Evolutionary conservation across 2,797 vertebrate species (phyloP).

Genomic region (Siniperca obscura): DNA sequence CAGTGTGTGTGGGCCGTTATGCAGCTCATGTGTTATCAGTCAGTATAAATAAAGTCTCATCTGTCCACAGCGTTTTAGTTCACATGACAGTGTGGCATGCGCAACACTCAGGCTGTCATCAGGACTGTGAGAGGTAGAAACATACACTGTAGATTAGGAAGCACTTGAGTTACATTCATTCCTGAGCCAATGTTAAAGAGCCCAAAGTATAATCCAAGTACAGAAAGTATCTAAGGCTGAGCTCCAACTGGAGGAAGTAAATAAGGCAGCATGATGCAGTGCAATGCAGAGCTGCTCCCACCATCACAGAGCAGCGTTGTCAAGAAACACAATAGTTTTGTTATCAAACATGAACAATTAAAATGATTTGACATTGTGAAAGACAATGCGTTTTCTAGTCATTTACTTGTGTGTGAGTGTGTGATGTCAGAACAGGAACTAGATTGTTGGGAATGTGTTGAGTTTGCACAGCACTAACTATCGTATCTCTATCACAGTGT

Average conservation of each 20-base stretch:
- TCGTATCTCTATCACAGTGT: constrained; percentile 13
- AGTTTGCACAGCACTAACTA: neutral
- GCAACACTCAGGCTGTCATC: constrained; percentile 28
- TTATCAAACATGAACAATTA: constrained; percentile 42
- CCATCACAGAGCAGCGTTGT: constrained; percentile 10
- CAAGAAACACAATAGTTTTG: constrained; percentile 36
- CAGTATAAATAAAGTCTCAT: constrained; percentile 14
- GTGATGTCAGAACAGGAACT: constrained; percentile 27
- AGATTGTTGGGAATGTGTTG: constrained; percentile 4
- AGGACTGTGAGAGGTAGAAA: constrained; percentile 19
- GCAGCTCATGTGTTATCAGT: constrained; percentile 23
- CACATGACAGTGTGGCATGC: constrained; percentile 19
- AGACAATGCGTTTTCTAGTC: constrained; percentile 21
- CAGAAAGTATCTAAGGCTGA: neutral
- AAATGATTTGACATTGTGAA: constrained; percentile 16
- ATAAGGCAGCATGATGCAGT: neutral
- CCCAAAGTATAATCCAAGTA: neutral
- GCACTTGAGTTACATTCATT: constrained; percentile 12
- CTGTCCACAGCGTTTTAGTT: constrained; percentile 9
- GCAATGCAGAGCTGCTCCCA: constrained; percentile 34
- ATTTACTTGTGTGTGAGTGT: constrained; percentile 12
- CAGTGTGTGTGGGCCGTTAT: neutral
- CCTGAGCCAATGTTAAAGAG: neutral
- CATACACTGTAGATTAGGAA: constrained; percentile 17
- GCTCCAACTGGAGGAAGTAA: constrained; percentile 37